These are phyloP conservation scores for Grammomys dolichurus DNA, from an alignment of 2,113 vertebrate species.

Conservation along the genomic window DNA sequence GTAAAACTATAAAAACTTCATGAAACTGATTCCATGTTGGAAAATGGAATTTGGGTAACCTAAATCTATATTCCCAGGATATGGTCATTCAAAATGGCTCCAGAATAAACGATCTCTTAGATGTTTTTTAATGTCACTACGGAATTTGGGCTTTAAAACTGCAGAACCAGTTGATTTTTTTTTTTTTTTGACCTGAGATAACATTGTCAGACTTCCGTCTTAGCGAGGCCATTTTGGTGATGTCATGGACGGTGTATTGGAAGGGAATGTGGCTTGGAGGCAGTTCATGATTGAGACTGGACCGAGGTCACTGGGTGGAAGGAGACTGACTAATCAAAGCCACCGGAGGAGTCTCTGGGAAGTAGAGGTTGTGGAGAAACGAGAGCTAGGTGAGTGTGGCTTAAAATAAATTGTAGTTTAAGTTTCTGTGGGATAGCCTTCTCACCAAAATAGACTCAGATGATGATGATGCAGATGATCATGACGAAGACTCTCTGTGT, in stretches of 20 bases:
- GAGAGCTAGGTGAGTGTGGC: neutral
- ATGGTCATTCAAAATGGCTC: neutral
- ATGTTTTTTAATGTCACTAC: no score
- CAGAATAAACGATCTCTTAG: neutral
- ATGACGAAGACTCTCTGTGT: neutral
- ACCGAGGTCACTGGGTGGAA: neutral
- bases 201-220: neutral
- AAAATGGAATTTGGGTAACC: neutral
- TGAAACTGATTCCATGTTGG: neutral
- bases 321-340: neutral
- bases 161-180: neutral
- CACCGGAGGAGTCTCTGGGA: neutral
- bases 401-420: neutral
- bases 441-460: neutral
- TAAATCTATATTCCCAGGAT: neutral
- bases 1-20: neutral
- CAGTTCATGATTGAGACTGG: neutral
- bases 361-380: neutral
- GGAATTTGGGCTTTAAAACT: neutral
- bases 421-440: neutral
- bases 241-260: neutral
- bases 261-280: neutral
- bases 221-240: neutral
- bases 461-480: neutral
- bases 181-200: neutral